A percentile compares a stretch with the other conserved stretches of the same genome.
Conservation (phyloP, 1,140 invertebrate genomes). For the Panagrolaimus sp. region DNA sequence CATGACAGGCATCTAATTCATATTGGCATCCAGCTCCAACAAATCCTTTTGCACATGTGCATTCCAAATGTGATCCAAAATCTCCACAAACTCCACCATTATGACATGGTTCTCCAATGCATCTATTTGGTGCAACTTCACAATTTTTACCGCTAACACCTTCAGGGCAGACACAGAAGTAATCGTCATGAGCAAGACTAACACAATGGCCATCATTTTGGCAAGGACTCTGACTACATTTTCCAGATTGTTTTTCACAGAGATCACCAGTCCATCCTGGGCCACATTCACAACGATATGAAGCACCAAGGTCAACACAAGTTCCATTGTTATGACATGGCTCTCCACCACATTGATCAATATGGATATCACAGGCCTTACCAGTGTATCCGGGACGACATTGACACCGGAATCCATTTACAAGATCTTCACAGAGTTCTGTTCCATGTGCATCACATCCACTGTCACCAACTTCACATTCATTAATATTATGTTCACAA, state of each 20-base stretch:
- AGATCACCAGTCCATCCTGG: slow-evolving; percentile 74
- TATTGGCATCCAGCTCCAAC: slow-evolving; percentile 65
- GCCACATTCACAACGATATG: slow-evolving; percentile 52
- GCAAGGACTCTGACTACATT: slow-evolving; percentile 77
- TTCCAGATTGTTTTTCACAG: slow-evolving; percentile 75
- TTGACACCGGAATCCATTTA: slow-evolving; percentile 80
- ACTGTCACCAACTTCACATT: slow-evolving; percentile 83
- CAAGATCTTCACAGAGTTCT: slow-evolving; percentile 77
- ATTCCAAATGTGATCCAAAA: slow-evolving; percentile 87
- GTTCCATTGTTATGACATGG: slow-evolving; percentile 77
- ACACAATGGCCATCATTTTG: slow-evolving; percentile 86
- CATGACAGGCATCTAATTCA: slow-evolving; percentile 60
- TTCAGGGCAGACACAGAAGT: slow-evolving; percentile 75
- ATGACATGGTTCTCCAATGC: slow-evolving; percentile 91
- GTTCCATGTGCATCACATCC: slow-evolving; percentile 83
- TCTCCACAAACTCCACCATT: slow-evolving; percentile 77
- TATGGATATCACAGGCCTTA: slow-evolving; percentile 70
- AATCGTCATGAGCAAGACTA: slow-evolving; percentile 75
- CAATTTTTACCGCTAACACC: slow-evolving; percentile 70
- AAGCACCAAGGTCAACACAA: slow-evolving; percentile 72
- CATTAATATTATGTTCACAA: slow-evolving; percentile 84
- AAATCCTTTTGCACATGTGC: slow-evolving; percentile 76
- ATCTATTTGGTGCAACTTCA: slow-evolving; percentile 86
- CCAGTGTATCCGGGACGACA: slow-evolving; percentile 85
- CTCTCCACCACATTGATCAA: slow-evolving; percentile 52